Conservation (phyloP, 2,888 invertebrate genomes). For the Clunio marinus region DNA sequence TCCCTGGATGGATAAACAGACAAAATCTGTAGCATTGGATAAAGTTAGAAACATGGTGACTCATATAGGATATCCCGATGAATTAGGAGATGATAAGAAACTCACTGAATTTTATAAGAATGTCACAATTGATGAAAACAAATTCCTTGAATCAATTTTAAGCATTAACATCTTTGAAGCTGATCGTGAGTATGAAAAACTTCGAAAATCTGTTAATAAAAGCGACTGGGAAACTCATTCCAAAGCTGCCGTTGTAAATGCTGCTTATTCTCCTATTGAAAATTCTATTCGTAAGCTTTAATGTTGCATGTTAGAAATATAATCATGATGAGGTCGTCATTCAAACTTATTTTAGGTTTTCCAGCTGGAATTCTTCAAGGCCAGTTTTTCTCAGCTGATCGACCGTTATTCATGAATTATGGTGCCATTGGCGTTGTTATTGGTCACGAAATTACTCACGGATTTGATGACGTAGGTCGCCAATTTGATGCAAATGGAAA, state of each 20-base stretch:
- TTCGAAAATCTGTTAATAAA: conserved; percentile 75
- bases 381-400: conserved; percentile 80
- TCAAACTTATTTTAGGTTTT: conserved; percentile 61
- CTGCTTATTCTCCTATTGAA: conserved; percentile 79
- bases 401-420: conserved; percentile 88
- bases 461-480: conserved; percentile 80
- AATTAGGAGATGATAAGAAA: conserved; percentile 75
- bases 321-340: background rate
- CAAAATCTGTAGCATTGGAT: conserved; percentile 68
- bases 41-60: conserved; percentile 80
- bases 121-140: conserved; percentile 66
- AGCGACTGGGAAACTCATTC: conserved; percentile 83
- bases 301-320: no score
- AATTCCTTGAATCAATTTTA: conserved; percentile 71
- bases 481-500: conserved; percentile 91
- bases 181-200: conserved; percentile 70
- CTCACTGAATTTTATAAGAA: conserved; percentile 73
- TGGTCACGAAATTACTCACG: conserved; percentile 89
- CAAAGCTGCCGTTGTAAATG: conserved; percentile 78
- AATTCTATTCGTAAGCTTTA: conserved; percentile 77
- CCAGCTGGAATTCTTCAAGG: conserved; percentile 92
- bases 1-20: conserved; percentile 90
- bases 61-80: conserved; percentile 90
- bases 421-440: conserved; percentile 89
- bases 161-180: conserved; percentile 71